Evolutionary conservation across 2,113 vertebrate genomes (phyloP).

Genomic region (Sylvia atricapilla): DNA sequence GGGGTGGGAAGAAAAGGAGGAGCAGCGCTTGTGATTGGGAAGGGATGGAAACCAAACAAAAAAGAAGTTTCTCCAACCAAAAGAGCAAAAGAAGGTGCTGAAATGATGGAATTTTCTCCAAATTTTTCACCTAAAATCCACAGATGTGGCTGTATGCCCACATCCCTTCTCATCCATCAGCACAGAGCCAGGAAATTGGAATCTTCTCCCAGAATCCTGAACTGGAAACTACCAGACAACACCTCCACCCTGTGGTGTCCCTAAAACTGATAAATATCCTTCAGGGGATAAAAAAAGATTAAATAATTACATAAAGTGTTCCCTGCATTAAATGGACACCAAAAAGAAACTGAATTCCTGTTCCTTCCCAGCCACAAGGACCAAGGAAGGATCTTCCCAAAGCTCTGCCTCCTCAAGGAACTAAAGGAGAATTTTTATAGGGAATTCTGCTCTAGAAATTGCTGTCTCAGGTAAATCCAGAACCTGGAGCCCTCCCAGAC

Average conservation of each 20-base stretch:
- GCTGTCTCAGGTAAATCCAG: neutral
- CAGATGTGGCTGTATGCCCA: neutral
- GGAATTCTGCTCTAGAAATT: neutral
- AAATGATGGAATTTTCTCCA: neutral
- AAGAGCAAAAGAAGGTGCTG: neutral
- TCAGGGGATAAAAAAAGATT: neutral
- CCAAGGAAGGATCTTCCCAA: neutral
- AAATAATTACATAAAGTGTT: neutral
- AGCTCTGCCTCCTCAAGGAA: neutral
- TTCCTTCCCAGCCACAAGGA: neutral
- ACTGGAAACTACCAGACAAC: neutral
- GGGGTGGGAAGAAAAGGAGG: rapidly evolving
- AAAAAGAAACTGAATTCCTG: neutral
- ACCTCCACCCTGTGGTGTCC: neutral
- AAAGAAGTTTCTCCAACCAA: neutral
- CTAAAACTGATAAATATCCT: neutral
- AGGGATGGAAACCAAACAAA: neutral
- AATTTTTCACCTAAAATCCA: neutral
- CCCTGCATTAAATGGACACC: neutral
- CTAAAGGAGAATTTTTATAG: neutral
- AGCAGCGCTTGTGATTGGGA: rapidly evolving
- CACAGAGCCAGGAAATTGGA: neutral
- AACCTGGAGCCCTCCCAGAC: neutral
- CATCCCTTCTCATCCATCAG: neutral
- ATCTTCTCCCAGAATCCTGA: neutral